Evolutionary conservation across 1,140 invertebrate genomes (phyloP), one percentile per base, ranked within the genome.

Genomic region (Monomorium pharaonis): DNA sequence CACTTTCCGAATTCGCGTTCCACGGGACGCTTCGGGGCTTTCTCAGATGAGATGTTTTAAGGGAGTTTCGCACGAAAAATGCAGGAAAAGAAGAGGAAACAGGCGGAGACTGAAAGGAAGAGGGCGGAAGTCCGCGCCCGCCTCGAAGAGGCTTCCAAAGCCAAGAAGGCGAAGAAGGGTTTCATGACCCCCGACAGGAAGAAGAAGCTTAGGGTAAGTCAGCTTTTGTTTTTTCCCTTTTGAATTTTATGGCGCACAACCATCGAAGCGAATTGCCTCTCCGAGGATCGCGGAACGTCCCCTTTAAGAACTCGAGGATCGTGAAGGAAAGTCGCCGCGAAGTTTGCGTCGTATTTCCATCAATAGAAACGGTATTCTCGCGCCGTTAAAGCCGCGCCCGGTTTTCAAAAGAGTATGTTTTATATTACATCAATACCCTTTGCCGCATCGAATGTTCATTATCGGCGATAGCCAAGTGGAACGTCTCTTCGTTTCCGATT

Each of bases 161-260:
- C 98, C 94, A 99, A 99, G 96, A 98, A 98, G 96, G 98, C 98
- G 94, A 99, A 99, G 97, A 99, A 99, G 96, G 98, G 98, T 97
- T 99, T 99, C 97, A 99, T 99, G 98, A 99, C 98, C 94, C 98
- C 98, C 90, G 98, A 99, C 96, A 98, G 98, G 95, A 99, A 99
- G 97, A 99, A 99, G 98, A 99, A 99, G 95, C 98, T 99, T 94
- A 97, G 98, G 96, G 98, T 98, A 95, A 96, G 97, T 97, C 80
- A 49, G 69, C 65, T 88, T 62, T 44, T 72, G 56, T 42, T 81
- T 76, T 42, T 51, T 58, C 21, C 37, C 24, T 33, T 33, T 44
- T 49, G 63, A 85, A 85, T 67, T 81, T n/a, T n/a, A n/a, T 69
- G n/a, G 47, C 27, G 10, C 30, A 14, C 37, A 14, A n/a, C 24